Percentiles rank a stretch among this genome's conserved stretches.
phyloP scores from a whole-genome alignment of 2,888 invertebrate species.

The Ichneumon xanthorius region DNA sequence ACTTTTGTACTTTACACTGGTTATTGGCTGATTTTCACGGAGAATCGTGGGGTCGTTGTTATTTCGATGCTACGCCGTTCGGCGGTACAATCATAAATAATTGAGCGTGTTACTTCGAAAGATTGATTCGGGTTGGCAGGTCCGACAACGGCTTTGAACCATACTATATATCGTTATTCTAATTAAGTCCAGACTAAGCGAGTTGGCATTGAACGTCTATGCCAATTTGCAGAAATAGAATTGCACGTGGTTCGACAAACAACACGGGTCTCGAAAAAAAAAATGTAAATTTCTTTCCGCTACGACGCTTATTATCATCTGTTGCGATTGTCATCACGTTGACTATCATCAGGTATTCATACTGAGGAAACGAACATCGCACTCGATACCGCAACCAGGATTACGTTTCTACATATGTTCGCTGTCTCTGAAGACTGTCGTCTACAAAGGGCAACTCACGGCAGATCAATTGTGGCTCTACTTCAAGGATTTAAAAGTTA shows the following conservation, averaged over 20 bases:
- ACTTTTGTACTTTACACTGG: neutral
- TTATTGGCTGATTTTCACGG: neutral
- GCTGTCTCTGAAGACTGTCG: constrained; percentile 94
- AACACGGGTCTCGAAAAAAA: constrained; percentile 22
- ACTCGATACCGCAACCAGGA: constrained; percentile 93
- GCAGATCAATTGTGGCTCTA: constrained; percentile 96
- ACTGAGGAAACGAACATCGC: constrained; percentile 96
- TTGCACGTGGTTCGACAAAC: constrained; percentile 33
- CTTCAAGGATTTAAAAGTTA: constrained; percentile 87
- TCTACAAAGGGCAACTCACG: constrained; percentile 99
- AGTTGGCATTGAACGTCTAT: constrained; percentile 71
- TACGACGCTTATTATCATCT: neutral
- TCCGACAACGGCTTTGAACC: constrained; percentile 31
- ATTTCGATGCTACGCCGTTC: constrained; percentile 22
- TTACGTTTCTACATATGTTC: constrained; percentile 98
- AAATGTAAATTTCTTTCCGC: constrained; percentile 4
- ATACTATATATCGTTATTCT: constrained; percentile 55
- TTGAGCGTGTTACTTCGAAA: neutral
- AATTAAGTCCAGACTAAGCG: constrained; percentile 65
- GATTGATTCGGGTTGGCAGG: constrained; percentile 44
- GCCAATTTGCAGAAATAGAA: constrained; percentile 73
- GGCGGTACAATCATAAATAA: constrained; percentile 10
- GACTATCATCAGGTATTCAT: constrained; percentile 92
- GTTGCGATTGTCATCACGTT: neutral
- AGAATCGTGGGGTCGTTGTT: neutral